Evolutionary conservation across 2,797 vertebrate genomes (phyloP).

Genomic region (Tenualosa thibaudeaui): DNA sequence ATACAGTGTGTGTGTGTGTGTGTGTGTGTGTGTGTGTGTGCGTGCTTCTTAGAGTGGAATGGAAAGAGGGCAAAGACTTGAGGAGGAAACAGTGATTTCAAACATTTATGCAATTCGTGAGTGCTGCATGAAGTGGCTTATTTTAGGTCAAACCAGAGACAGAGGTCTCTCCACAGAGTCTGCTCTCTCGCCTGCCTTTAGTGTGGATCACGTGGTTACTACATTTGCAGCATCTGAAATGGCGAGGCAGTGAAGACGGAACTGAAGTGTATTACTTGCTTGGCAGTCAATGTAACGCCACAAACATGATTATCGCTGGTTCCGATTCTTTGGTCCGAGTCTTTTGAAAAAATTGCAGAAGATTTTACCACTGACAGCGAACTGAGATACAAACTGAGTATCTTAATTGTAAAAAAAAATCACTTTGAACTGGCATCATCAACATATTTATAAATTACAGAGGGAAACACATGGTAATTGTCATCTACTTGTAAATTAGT

Average conservation of each 20-base stretch:
- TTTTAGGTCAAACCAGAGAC: not conserved
- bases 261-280: too few relatives aligned
- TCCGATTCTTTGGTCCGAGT: not conserved
- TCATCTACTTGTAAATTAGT: slow-evolving; percentile 33
- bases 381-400: not conserved
- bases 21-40: not conserved
- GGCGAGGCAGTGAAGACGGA: too few relatives aligned
- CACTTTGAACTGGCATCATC: not conserved
- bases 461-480: slow-evolving; percentile 45
- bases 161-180: not conserved
- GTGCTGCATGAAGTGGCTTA: not conserved
- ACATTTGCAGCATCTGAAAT: too few relatives aligned
- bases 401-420: not conserved
- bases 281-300: too few relatives aligned
- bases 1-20: not conserved
- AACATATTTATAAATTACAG: slow-evolving; percentile 53
- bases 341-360: not conserved
- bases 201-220: too few relatives aligned
- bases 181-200: not conserved
- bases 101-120: not conserved
- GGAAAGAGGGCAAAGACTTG: not conserved
- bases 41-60: not conserved
- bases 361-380: not conserved
- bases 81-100: not conserved
- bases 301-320: too few relatives aligned